Conservation (phyloP, 2,888 invertebrate species). For the Trachelus iudaicus region DNA sequence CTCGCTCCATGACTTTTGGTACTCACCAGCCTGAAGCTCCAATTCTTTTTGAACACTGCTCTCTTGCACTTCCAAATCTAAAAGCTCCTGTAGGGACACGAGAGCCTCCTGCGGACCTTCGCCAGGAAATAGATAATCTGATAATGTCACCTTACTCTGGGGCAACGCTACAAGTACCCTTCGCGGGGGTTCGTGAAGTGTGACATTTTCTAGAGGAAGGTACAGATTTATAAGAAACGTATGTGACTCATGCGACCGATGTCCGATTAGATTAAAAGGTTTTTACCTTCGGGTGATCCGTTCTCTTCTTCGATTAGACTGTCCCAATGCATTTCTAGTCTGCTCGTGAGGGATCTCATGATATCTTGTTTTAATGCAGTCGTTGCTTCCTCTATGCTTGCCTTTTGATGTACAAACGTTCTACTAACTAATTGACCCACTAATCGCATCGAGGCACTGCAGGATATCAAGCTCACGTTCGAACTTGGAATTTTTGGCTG, state of each 20-base stretch:
- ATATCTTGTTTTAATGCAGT: slow-evolving; percentile 85
- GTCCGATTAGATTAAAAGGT: not conserved
- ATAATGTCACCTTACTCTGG: slow-evolving; percentile 75
- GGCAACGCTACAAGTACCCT: slow-evolving; percentile 83
- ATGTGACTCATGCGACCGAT: not conserved
- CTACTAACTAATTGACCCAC: slow-evolving; percentile 79
- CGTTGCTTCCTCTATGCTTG: slow-evolving; percentile 78
- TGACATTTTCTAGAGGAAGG: slow-evolving; percentile 73
- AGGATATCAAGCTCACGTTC: slow-evolving; percentile 41
- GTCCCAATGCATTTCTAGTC: slow-evolving; percentile 93
- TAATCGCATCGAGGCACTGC: slow-evolving; percentile 77
- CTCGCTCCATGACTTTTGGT: not conserved
- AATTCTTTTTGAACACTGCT: slow-evolving; percentile 78
- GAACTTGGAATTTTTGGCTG: slow-evolving; percentile 29
- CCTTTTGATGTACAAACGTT: slow-evolving; percentile 83
- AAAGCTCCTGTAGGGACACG: slow-evolving; percentile 82
- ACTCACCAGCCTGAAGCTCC: slow-evolving; percentile 81
- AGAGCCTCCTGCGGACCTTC: slow-evolving; percentile 87
- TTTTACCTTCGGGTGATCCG: slow-evolving; percentile 75
- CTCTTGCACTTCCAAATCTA: slow-evolving; percentile 80
- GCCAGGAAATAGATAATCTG: slow-evolving; percentile 92
- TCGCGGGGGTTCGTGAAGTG: slow-evolving; percentile 90
- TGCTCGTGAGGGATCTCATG: slow-evolving; percentile 83
- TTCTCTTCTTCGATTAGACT: slow-evolving; percentile 87
- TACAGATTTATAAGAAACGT: not conserved